Evolutionary conservation across 2,888 invertebrate species (phyloP).

Genomic region (Drepanosiphum platanoidis): DNA sequence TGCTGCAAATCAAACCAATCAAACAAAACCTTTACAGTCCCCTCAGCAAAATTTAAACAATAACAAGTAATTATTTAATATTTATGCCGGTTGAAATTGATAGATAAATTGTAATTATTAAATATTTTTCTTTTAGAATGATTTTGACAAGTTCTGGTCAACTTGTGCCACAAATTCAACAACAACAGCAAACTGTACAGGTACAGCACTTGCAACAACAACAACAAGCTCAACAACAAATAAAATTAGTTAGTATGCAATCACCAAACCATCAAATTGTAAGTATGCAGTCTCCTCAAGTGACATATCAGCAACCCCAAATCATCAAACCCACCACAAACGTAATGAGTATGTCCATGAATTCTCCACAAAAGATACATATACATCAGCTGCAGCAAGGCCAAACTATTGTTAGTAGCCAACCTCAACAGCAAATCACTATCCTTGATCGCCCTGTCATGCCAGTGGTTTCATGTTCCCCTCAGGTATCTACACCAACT

Average conservation of each 20-base stretch:
- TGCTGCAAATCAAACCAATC: constrained; percentile 78
- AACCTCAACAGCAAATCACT: constrained; percentile 64
- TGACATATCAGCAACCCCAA: constrained; percentile 52
- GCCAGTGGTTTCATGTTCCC: constrained; percentile 61
- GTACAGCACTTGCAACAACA: constrained; percentile 64
- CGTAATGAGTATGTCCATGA: constrained; percentile 63
- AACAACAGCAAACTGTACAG: constrained; percentile 66
- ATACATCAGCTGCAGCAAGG: constrained; percentile 66
- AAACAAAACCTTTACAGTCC: constrained; percentile 64
- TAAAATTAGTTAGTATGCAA: constrained; percentile 61
- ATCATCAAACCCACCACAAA: constrained; percentile 59
- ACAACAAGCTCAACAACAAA: constrained; percentile 62
- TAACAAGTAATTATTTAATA: constrained; percentile 59
- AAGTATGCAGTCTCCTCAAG: constrained; percentile 56
- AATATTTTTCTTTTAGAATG: constrained; percentile 64
- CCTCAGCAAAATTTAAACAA: constrained; percentile 63
- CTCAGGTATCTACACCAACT: constrained; percentile 65
- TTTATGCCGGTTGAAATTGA: no score
- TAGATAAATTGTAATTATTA: background rate
- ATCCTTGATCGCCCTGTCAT: constrained; percentile 56
- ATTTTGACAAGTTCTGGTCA: constrained; percentile 65
- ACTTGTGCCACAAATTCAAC: constrained; percentile 64
- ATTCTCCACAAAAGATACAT: constrained; percentile 63
- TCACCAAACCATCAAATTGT: constrained; percentile 59
- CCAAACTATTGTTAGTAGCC: constrained; percentile 64